Conservation (phyloP, 1,140 invertebrate genomes). For the Drosophila ogumai region DNA sequence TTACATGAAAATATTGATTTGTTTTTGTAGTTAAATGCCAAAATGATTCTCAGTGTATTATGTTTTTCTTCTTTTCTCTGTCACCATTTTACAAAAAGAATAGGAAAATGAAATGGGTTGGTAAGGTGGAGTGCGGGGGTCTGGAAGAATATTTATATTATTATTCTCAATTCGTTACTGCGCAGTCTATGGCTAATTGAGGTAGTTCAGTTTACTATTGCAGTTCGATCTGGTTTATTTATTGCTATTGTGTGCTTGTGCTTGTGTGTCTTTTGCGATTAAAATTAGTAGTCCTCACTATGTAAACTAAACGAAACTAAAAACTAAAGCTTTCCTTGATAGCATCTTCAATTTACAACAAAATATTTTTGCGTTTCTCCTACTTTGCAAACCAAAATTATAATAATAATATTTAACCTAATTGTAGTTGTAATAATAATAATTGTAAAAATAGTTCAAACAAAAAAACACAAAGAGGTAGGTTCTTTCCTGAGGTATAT, state of each 20-base stretch:
- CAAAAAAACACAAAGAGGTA: slow-evolving; percentile 65
- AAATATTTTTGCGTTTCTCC: slow-evolving; percentile 38
- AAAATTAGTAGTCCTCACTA: slow-evolving; percentile 33
- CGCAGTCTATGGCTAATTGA: slow-evolving; percentile 82
- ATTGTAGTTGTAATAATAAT: slow-evolving; percentile 14
- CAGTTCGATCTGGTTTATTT: slow-evolving; percentile 71
- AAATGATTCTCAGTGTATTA: slow-evolving; percentile 36
- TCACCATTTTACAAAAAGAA: slow-evolving; percentile 77
- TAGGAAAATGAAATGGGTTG: slow-evolving; percentile 19
- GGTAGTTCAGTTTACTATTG: slow-evolving; percentile 85
- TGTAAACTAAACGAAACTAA: slow-evolving; percentile 47
- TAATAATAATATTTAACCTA: slow-evolving; percentile 14
- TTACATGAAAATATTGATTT: slow-evolving; percentile 69
- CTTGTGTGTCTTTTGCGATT: slow-evolving; percentile 42
- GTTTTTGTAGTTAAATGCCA: slow-evolving; percentile 31
- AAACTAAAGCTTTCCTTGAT: slow-evolving; percentile 65
- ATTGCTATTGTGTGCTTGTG: slow-evolving; percentile 52
- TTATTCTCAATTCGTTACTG: slow-evolving; percentile 51
- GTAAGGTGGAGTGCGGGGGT: neutral
- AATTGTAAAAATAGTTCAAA: slow-evolving; percentile 41
- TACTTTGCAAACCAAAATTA: slow-evolving; percentile 35
- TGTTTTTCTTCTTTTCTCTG: slow-evolving; percentile 23
- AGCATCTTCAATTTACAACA: slow-evolving; percentile 72
- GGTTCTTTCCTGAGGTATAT: slow-evolving; percentile 83
- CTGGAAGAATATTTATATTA: slow-evolving; percentile 24